Evolutionary conservation across 2,797 vertebrate species (phyloP), one percentile per base, ranked within the genome.

Genomic region (Tokudaia tokunoshimensis): DNA sequence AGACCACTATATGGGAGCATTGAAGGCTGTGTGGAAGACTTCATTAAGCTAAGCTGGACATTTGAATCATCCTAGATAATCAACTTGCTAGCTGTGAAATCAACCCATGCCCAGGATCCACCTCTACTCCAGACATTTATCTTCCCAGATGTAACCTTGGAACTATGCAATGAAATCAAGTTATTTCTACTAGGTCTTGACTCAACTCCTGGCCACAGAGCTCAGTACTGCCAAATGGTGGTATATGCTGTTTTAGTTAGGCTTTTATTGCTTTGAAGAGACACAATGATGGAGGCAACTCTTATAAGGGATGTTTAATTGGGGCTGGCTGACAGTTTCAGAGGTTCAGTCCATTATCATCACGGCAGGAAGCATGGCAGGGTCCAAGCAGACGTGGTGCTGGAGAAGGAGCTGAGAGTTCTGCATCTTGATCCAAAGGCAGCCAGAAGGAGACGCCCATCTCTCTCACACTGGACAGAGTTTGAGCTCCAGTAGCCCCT

Each of bases 41-140:
- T 22, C 3, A 3, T 59, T n/a, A 20, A 34, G 47, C 20, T 76
- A 72, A 92, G 22, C 20, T 6, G 9, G 74, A 57, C 19, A 57
- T 81, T 67, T 84, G 72, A 55, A 26, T 74, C 44, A 74, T 13
- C 84, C 52, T 84, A 95, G n/a, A 80, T 63, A 79, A 89, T 50
- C 83, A 24, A 52, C 47, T 70, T 67, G 41, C 41, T 94, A 37
- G 22, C 50, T 59, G 7, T 52, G 4, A 31, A 85, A 22, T 75
- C 75, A 44, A 3, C 2, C 5, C 29, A 29, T 59, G 26, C 17
- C 52, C 70, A 44, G 17, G 11, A 61, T 26, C 31, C 55, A 15
- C 19, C 50, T 19, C 12, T 12, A 9, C 3, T 31, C 22, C 70
- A 55, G 41, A 13, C 61, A 11, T 75, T 76, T 94, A 78, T 84